A percentile compares a stretch with the other conserved stretches of the same genome.
phyloP scores from a whole-genome alignment of 2,888 invertebrate species.

The Adineta ricciae region DNA sequence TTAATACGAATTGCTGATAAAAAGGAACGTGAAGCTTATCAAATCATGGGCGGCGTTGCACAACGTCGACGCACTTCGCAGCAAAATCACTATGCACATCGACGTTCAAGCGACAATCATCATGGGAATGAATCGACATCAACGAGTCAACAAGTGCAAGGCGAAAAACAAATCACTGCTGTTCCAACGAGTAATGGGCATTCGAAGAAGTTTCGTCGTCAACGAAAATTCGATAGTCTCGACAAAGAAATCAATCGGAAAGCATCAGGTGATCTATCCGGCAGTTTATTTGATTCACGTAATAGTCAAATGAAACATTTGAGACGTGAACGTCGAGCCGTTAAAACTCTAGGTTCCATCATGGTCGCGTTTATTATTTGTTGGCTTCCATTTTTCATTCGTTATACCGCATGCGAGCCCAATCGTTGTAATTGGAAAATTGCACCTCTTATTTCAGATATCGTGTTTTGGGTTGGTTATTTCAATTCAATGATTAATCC shows the following conservation, averaged over 20 bases:
- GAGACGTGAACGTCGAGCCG: conserved; percentile 59
- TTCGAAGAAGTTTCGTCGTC: neutral
- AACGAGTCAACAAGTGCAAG: neutral
- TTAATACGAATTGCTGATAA: conserved; percentile 28
- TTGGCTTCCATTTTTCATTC: conserved; percentile 84
- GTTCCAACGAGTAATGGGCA: neutral
- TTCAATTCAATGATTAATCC: conserved; percentile 94
- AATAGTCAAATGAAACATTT: conserved; percentile 37
- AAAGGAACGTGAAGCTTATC: conserved; percentile 30
- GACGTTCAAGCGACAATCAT: neutral
- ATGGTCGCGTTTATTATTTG: conserved; percentile 95
- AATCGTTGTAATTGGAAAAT: conserved; percentile 19
- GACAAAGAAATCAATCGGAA: neutral
- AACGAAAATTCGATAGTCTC: neutral
- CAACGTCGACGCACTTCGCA: neutral
- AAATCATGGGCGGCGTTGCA: neutral
- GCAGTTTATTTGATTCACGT: neutral
- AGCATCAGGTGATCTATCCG: neutral
- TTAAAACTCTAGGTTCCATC: conserved; percentile 85
- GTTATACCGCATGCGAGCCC: conserved; percentile 74
- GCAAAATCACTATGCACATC: no score
- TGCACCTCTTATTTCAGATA: conserved; percentile 63
- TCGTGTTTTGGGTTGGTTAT: conserved; percentile 96
- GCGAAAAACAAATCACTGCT: neutral
- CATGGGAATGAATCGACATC: neutral